Base-by-base conservation (phyloP, 2,797 vertebrate genomes). In the Leptoclinus maculatus region DNA sequence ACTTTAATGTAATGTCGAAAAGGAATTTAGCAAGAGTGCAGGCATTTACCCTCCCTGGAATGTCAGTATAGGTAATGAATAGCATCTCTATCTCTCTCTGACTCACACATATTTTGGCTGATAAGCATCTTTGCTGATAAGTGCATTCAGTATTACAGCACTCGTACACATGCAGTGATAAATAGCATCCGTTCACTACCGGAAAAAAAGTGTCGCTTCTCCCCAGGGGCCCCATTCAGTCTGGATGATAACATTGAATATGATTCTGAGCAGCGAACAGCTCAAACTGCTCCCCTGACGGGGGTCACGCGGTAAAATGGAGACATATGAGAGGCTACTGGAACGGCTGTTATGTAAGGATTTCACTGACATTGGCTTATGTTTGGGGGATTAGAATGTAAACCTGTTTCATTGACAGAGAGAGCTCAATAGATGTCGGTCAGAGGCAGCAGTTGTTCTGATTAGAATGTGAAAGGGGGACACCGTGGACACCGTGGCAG, bases 361-460 rank as follows among this genome's bases (percentile, higher is more conserved):
- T 71, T 79, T 74, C 51, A 65, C 58, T 83, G 71, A 65, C 81
- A 72, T 70, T 76, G 80, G 72, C 76, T 80, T 77, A 64, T 82
- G 71, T 57, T 70, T 58, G 66, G 39, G 43, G 63, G 86, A 80
- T 88, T 83, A 75, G 82, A 72, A 82, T 83, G 63, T 76, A 79
- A 89, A 85, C 87, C 78, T 87, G 79, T 79, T 88, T 88, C 70
- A 82, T 81, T 83, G 83, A 83, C 73, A 85, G 82, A 84, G 41
- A 78, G 36, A 71, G 68, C 53, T 68, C 51, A 58, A 57, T 66
- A 62, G 68, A 66, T 67, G 64, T 71, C 34, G 69, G 74, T 27
- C 3, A 7, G 47, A 76, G 38, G 68, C 49, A 60, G 66, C 63
- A n/a, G 71, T 36, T 57, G 38, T 66, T 25, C 29, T 63, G 27